phyloP scores from a whole-genome alignment of 2,797 vertebrate species.

The Brachyrhaphis roseni region DNA sequence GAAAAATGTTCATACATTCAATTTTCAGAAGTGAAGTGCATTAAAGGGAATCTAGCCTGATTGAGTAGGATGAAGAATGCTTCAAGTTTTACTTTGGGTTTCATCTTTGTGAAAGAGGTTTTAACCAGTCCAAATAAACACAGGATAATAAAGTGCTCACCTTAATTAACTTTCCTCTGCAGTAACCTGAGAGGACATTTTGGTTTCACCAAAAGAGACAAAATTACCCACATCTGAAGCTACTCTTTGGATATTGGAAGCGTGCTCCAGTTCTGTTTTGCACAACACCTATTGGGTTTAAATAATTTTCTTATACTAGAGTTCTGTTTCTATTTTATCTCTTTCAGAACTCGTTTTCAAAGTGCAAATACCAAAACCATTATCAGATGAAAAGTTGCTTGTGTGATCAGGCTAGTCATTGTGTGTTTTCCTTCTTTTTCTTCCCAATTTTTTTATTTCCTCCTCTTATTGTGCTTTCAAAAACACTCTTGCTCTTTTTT shows the following conservation, averaged over 20 bases:
- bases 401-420: background rate
- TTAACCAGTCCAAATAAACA: background rate
- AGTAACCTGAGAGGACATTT: background rate
- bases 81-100: background rate
- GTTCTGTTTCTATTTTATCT: background rate
- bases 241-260: background rate
- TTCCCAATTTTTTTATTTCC: conserved; percentile 22
- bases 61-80: background rate
- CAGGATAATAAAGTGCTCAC: background rate
- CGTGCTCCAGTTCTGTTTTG: background rate
- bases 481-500: conserved; percentile 43
- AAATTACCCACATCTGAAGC: background rate
- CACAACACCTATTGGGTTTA: background rate
- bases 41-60: background rate
- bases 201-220: background rate
- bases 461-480: conserved; percentile 28
- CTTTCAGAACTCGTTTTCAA: background rate
- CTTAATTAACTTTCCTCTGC: background rate
- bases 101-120: background rate
- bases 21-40: conserved; percentile 6
- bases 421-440: conserved; percentile 24
- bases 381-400: background rate
- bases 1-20: conserved; percentile 16
- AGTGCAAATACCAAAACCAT: background rate
- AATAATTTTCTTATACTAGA: background rate